Evolutionary conservation across 2,113 vertebrate species (phyloP), one percentile per base, ranked within the genome.

Genomic region (Telmatochromis brachygnathus): DNA sequence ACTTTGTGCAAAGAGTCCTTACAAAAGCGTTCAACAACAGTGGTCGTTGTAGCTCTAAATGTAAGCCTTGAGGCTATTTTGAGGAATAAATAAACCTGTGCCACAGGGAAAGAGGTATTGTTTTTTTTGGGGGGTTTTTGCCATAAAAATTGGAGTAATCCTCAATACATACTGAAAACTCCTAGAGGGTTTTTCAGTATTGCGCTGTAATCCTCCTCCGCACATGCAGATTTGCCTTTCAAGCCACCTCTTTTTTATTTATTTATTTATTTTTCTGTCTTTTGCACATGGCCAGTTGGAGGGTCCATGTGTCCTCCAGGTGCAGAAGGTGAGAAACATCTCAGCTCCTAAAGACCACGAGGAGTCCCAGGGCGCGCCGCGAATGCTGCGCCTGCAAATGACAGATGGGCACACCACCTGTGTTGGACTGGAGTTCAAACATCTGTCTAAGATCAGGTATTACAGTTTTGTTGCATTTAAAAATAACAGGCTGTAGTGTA

Each of bases 341-440:
- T 95, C 98, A 28, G 97, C 98, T 80, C 97, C 98, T 84, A 99
- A 99, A 96, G 98, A 99, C 92, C 96, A 98, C 0, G 98, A 99
- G 93, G 98, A 99, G 90, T 99, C 98, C 91, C 98, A 98, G 95
- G 97, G 96, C 80, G 98, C 98, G 15, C 98, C 97, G 33, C 96
- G 99, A 90, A 98, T 99, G 98, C 96, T 99, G 87, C 97, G 98
- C 54, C 94, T 99, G 75, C 99, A 99, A 93, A 98, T 99, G 98
- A 99, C 98, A 1, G 99, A 99, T 93, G 99, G 99, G 5, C 98
- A 99, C 77, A 98, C 96, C 85, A 97, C 87, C 93, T 99, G 98
- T 93, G 97, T 96, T 62, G 99, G 97, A 88, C 81, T 99, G 80
- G 99, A 99, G 92, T 97, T 97, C 93, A 97, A 94, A 94, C 97